phyloP scores from a whole-genome alignment of 1,140 invertebrate species.

The Neocloeon triangulifer region DNA sequence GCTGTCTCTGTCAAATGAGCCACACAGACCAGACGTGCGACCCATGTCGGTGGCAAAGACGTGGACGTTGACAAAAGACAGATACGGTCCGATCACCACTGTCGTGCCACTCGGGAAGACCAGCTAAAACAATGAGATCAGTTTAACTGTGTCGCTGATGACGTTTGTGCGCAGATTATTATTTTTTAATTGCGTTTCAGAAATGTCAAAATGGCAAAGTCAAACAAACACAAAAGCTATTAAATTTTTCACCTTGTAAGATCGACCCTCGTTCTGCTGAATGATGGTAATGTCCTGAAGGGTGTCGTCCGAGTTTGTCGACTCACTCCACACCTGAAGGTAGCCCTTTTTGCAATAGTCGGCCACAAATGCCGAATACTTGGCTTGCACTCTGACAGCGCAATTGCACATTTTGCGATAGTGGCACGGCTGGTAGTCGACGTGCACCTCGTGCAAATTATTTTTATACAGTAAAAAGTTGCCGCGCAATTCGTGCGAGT shows the following conservation, averaged over 20 bases:
- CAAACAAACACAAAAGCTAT: background rate
- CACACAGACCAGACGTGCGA: slow-evolving; percentile 7
- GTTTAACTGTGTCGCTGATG: too few relatives aligned
- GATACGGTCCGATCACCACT: slow-evolving; percentile 10
- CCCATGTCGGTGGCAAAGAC: slow-evolving; percentile 10
- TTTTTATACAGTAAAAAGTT: slow-evolving; percentile 10
- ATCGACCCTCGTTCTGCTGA: slow-evolving; percentile 11
- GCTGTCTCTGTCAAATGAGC: slow-evolving; percentile 3
- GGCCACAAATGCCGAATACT: slow-evolving; percentile 9
- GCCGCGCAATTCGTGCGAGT: slow-evolving; percentile 10
- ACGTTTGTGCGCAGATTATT: too few relatives aligned
- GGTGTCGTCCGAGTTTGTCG: slow-evolving; percentile 9
- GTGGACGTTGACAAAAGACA: slow-evolving; percentile 10
- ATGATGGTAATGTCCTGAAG: slow-evolving; percentile 10
- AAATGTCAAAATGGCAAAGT: too few relatives aligned
- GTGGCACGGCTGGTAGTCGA: slow-evolving; percentile 10
- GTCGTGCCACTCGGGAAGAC: slow-evolving; percentile 11
- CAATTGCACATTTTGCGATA: slow-evolving; percentile 10
- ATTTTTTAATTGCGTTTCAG: too few relatives aligned
- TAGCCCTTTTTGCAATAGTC: slow-evolving; percentile 11
- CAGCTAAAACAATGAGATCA: slow-evolving; percentile 7
- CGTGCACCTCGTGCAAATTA: slow-evolving; percentile 11
- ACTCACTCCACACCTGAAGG: slow-evolving; percentile 11
- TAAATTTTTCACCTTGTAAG: slow-evolving; percentile 10
- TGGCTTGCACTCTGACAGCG: slow-evolving; percentile 10